Evolutionary conservation across 1,140 invertebrate species (phyloP).

Genomic region (Glossosoma conforme): DNA sequence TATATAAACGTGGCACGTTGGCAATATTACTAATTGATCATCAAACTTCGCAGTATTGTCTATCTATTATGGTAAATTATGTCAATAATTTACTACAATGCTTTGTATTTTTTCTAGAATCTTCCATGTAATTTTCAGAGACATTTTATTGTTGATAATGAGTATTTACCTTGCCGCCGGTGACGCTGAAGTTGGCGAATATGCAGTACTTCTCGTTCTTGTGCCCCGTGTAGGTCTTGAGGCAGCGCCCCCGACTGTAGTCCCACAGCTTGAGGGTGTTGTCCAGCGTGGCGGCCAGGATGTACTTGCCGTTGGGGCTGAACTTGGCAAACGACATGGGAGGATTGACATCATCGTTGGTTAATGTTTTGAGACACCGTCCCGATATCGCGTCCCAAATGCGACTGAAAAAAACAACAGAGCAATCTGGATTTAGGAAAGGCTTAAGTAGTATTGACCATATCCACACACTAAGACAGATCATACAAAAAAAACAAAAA

Average conservation of each 20-base stretch:
- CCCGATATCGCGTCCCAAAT: conserved; percentile 99
- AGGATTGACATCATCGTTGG: conserved; percentile 98
- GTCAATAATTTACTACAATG: no score
- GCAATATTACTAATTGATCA: no score
- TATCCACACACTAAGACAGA: no score
- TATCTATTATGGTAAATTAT: no score
- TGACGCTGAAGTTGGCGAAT: conserved; percentile 99
- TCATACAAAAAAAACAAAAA: no score
- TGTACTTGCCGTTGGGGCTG: conserved; percentile 99
- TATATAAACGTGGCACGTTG: no score
- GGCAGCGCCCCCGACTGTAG: conserved; percentile 94
- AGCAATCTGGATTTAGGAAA: no score
- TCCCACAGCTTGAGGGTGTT: conserved; percentile 99
- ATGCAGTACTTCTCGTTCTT: conserved; percentile 99
- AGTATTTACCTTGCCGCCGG: conserved; percentile 91
- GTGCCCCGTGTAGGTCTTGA: conserved; percentile 97
- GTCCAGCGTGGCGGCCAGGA: conserved; percentile 95
- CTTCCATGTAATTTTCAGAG: no score
- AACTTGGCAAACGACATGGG: conserved; percentile 99
- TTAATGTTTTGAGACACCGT: conserved; percentile 96
- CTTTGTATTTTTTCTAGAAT: no score
- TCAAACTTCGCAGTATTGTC: no score
- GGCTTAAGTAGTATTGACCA: no score
- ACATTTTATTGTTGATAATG: no score
- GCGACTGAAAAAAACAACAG: conserved; percentile 75